A percentile compares a stretch with the other conserved stretches of the same genome.
These are phyloP conservation scores for Eupithecia insigniata DNA, from an alignment of 2,888 invertebrate genomes.

Conservation along the genomic window DNA sequence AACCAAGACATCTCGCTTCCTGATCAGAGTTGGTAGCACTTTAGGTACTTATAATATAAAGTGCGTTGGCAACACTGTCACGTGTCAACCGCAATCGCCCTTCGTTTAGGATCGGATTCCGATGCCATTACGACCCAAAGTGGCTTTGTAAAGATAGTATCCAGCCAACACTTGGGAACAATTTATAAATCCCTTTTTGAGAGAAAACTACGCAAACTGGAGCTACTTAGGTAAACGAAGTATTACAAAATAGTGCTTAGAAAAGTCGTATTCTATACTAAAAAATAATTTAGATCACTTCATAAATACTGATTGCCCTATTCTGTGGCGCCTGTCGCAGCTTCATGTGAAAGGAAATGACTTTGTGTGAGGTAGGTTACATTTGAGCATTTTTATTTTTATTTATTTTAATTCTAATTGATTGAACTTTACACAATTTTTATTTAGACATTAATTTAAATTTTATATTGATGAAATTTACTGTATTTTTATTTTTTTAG, in stretches of 20 bases:
- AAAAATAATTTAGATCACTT: neutral
- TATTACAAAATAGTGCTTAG: neutral
- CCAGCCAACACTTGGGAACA: constrained; percentile 47
- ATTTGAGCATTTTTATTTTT: too few species aligned
- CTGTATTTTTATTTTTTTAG: too few species aligned
- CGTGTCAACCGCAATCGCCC: constrained; percentile 49
- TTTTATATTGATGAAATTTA: too few species aligned
- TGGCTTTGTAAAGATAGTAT: constrained; percentile 44
- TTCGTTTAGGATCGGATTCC: constrained; percentile 50
- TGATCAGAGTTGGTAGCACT: neutral
- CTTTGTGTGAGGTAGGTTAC: too few species aligned
- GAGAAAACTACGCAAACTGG: constrained; percentile 3
- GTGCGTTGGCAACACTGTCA: constrained; percentile 50
- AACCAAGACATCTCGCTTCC: neutral
- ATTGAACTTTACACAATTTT: too few species aligned
- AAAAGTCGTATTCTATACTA: neutral
- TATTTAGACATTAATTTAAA: too few species aligned
- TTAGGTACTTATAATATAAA: constrained; percentile 2
- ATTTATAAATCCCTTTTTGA: constrained; percentile 14
- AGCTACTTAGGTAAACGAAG: neutral
- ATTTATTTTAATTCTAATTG: too few species aligned
- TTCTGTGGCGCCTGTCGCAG: too few species aligned
- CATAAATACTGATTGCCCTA: too few species aligned
- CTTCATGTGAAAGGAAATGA: too few species aligned
- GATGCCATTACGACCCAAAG: constrained; percentile 50